These are phyloP conservation scores for Lampropteryx suffumata DNA, from an alignment of 2,888 invertebrate species.

Conservation along the genomic window DNA sequence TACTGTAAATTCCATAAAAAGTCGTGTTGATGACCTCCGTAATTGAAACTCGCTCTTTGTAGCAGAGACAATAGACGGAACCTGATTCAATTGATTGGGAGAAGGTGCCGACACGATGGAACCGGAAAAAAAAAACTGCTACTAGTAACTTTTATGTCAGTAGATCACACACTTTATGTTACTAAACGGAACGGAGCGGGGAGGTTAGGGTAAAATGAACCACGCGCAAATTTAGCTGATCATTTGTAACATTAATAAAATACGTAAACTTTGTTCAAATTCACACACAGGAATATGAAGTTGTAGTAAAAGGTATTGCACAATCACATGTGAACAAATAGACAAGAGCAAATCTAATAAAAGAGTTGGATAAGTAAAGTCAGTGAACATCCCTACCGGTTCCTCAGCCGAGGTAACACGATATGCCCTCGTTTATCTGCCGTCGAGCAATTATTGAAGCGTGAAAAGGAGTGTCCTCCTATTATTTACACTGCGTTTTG, in stretches of 20 bases:
- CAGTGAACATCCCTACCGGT: slow-evolving; percentile 56
- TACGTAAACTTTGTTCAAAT: too few relatives aligned
- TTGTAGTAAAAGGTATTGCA: neutral
- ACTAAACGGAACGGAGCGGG: slow-evolving; percentile 1
- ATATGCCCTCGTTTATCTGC: slow-evolving; percentile 79
- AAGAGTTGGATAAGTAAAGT: slow-evolving; percentile 65
- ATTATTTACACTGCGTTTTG: slow-evolving; percentile 80
- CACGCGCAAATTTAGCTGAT: neutral
- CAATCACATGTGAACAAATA: slow-evolving; percentile 11
- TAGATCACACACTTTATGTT: slow-evolving; percentile 8
- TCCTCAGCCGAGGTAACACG: slow-evolving; percentile 61
- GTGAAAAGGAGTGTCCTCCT: slow-evolving; percentile 82
- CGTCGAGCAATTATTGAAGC: slow-evolving; percentile 83
- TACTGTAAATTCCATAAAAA: slow-evolving; percentile 81
- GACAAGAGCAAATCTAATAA: slow-evolving; percentile 43
- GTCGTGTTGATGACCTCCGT: slow-evolving; percentile 81
- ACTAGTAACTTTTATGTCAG: slow-evolving; percentile 26
- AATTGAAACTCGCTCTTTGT: slow-evolving; percentile 75
- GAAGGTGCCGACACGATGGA: slow-evolving; percentile 29
- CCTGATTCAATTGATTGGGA: slow-evolving; percentile 64
- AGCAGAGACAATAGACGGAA: slow-evolving; percentile 77
- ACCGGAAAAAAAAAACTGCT: slow-evolving; percentile 13
- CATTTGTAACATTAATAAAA: neutral
- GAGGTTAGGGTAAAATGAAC: slow-evolving; percentile 2
- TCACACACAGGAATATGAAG: neutral